Conservation (phyloP, 1,140 invertebrate species). For the Paramacrobiotus metropolitanus region DNA sequence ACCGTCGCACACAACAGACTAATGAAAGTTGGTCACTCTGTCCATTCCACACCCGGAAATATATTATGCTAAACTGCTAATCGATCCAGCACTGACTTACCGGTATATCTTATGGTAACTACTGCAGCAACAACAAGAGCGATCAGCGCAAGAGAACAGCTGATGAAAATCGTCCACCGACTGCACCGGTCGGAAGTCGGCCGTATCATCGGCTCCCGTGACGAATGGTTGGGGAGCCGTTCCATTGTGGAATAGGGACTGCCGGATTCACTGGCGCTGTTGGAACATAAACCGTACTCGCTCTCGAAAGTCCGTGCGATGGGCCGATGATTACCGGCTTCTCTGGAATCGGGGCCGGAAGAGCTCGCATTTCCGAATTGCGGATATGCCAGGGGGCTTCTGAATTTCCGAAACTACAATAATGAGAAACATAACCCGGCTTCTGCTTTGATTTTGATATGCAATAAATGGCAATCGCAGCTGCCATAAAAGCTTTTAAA, state of each 20-base stretch:
- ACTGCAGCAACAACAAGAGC: neutral
- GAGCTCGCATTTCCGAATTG: neutral
- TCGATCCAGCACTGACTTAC: neutral
- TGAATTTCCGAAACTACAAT: neutral
- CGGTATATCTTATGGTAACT: neutral
- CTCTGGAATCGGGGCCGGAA: neutral
- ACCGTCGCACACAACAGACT: neutral
- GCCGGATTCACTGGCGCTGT: neutral
- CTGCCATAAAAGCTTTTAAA: no score
- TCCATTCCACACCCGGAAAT: neutral
- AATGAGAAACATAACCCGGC: neutral
- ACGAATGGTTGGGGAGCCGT: neutral
- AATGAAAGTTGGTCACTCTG: neutral
- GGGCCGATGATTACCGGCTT: neutral
- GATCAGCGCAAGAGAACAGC: neutral
- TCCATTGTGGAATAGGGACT: neutral
- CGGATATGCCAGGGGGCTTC: neutral
- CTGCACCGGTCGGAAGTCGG: no score
- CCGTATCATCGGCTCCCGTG: no score
- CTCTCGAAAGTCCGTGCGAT: neutral
- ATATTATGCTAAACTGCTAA: no score
- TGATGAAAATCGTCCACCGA: neutral
- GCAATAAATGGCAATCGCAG: no score
- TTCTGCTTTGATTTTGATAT: neutral
- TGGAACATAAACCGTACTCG: neutral